Evolutionary conservation across 2,797 vertebrate genomes (phyloP).

Genomic region (Chaunax sp.): DNA sequence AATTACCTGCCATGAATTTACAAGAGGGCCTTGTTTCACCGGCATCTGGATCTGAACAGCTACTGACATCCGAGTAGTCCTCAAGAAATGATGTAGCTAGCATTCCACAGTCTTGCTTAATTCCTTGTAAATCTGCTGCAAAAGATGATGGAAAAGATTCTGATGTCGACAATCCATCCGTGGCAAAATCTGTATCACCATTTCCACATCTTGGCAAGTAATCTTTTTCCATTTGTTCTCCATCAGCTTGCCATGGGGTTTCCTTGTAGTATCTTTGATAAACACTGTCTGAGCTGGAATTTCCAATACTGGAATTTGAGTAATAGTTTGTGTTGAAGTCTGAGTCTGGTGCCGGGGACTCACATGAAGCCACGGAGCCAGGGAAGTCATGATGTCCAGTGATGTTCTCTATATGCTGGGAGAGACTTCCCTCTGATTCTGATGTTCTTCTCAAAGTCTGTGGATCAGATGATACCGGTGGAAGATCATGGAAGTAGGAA

Average conservation of each 20-base stretch:
- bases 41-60: slow-evolving; percentile 75
- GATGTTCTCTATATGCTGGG: slow-evolving; percentile 70
- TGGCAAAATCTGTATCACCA: slow-evolving; percentile 51
- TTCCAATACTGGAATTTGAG: slow-evolving; percentile 52
- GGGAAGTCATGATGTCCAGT: slow-evolving; percentile 70
- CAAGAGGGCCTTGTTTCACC: slow-evolving; percentile 66
- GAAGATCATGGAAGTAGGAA: slow-evolving; percentile 66
- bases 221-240: slow-evolving; percentile 60
- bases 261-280: slow-evolving; percentile 68
- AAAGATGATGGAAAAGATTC: slow-evolving; percentile 62
- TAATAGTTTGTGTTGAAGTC: slow-evolving; percentile 63
- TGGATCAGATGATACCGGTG: slow-evolving; percentile 66
- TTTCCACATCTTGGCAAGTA: slow-evolving; percentile 58
- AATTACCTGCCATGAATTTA: slow-evolving; percentile 63
- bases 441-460: slow-evolving; percentile 57
- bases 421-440: slow-evolving; percentile 65
- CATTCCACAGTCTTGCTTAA: slow-evolving; percentile 71
- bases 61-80: slow-evolving; percentile 81
- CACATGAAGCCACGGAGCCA: slow-evolving; percentile 54
- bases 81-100: slow-evolving; percentile 67
- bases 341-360: slow-evolving; percentile 54
- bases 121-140: slow-evolving; percentile 61
- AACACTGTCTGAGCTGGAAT: slow-evolving; percentile 66
- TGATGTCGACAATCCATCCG: slow-evolving; percentile 52
- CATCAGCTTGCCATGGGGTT: slow-evolving; percentile 65